A percentile compares a stretch with the other conserved stretches of the same genome.
These are phyloP conservation scores for Hippasteria phrygiana DNA, from an alignment of 53 echinoderm and acorn worm species.

Conservation along the genomic window DNA sequence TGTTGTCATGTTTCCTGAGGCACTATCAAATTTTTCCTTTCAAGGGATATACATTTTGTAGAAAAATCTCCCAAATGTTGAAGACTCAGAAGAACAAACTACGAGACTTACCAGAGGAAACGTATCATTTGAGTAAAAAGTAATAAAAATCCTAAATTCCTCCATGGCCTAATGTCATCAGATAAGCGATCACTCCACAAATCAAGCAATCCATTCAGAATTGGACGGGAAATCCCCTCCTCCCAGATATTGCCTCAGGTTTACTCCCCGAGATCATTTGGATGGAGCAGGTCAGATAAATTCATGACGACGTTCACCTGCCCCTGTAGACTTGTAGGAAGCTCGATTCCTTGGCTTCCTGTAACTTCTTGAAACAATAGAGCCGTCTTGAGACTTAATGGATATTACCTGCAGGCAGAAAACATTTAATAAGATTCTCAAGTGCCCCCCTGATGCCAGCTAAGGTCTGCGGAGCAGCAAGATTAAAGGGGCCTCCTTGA, in stretches of 20 bases:
- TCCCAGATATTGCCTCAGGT: no score
- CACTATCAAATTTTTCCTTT: no score
- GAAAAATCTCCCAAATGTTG: no score
- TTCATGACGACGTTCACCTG: background rate
- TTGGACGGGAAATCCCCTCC: background rate
- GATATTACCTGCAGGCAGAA: background rate
- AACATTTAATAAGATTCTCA: constrained; percentile 45
- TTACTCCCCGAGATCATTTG: no score
- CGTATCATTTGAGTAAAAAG: no score
- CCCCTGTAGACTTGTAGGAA: background rate
- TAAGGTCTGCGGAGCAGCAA: background rate
- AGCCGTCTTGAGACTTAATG: constrained; percentile 28
- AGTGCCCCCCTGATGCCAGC: constrained; percentile 12
- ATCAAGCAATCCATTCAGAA: background rate
- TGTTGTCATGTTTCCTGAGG: no score
- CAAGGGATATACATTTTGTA: no score
- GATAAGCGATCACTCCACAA: no score
- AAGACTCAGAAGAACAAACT: no score
- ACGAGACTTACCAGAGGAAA: no score
- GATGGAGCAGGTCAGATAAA: background rate
- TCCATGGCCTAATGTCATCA: no score
- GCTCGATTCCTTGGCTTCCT: background rate
- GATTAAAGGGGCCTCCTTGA: constrained; percentile 6
- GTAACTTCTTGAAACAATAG: background rate
- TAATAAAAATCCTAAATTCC: no score